phyloP scores from a whole-genome alignment of 2,888 invertebrate genomes.

The Lasioglossum calceatum region DNA sequence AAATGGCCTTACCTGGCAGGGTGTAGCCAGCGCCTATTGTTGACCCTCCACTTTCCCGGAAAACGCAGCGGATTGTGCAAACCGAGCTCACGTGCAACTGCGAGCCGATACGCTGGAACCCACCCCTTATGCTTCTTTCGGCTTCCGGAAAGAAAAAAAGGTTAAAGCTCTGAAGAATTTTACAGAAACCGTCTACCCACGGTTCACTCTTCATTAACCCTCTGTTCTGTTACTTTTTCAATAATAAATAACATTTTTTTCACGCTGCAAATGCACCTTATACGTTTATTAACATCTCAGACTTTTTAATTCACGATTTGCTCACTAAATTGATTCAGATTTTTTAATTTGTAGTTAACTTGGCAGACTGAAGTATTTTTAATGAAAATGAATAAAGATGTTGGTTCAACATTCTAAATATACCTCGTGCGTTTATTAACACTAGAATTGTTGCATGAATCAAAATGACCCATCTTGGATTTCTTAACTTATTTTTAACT shows the following conservation, averaged over 20 bases:
- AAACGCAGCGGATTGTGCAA: slow-evolving; percentile 77
- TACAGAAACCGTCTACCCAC: neutral
- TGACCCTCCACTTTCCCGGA: slow-evolving; percentile 76
- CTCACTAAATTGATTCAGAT: neutral
- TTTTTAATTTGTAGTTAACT: neutral
- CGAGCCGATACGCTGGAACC: slow-evolving; percentile 62
- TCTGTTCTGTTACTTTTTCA: neutral
- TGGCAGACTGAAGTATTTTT: neutral
- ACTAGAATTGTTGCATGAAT: neutral
- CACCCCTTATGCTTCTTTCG: slow-evolving; percentile 56
- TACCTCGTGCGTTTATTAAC: neutral
- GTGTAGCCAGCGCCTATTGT: slow-evolving; percentile 78
- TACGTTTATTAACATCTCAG: neutral
- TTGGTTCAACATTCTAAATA: neutral
- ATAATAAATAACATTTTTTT: neutral
- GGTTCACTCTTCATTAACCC: neutral
- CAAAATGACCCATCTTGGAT: neutral
- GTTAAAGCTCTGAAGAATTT: slow-evolving; percentile 28
- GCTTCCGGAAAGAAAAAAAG: slow-evolving; percentile 47
- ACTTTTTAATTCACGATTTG: neutral
- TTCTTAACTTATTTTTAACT: neutral
- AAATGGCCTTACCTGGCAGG: slow-evolving; percentile 82
- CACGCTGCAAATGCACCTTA: neutral
- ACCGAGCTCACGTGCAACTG: slow-evolving; percentile 70
- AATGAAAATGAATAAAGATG: neutral